Conservation (phyloP, 2,113 vertebrate genomes). For the Pithys albifrons region DNA sequence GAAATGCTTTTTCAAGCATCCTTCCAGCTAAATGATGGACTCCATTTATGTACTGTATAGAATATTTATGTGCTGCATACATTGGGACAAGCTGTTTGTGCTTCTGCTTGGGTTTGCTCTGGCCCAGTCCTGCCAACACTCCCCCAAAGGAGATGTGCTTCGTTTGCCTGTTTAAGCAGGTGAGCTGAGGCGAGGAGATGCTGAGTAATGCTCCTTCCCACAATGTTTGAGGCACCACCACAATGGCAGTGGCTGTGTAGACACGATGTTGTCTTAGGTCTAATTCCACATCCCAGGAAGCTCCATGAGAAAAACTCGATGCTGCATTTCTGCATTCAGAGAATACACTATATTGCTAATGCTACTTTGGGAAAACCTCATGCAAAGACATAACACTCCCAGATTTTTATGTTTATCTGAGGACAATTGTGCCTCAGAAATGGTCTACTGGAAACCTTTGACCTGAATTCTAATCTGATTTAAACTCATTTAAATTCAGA, state of each 20-base stretch:
- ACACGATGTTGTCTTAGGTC: neutral
- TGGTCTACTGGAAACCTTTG: neutral
- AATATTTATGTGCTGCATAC: neutral
- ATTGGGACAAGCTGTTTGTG: neutral
- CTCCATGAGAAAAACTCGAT: neutral
- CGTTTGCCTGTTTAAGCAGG: neutral
- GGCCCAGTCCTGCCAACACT: neutral
- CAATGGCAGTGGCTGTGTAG: neutral
- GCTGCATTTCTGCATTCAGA: neutral
- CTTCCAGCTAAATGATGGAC: neutral
- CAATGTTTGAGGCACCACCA: neutral
- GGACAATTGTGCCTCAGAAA: neutral
- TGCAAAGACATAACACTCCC: neutral
- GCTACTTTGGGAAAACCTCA: neutral
- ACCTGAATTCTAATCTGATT: neutral
- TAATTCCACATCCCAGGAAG: neutral
- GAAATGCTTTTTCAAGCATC: neutral
- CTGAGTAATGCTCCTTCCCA: neutral
- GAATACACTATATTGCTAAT: neutral
- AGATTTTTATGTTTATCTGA: neutral
- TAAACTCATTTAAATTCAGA: neutral
- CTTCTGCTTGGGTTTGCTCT: conserved; percentile 14
- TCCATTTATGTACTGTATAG: neutral
- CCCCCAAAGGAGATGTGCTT: neutral
- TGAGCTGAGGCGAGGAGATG: neutral